phyloP scores from a whole-genome alignment of 2,888 invertebrate genomes.

The Embidobia sp. region DNA sequence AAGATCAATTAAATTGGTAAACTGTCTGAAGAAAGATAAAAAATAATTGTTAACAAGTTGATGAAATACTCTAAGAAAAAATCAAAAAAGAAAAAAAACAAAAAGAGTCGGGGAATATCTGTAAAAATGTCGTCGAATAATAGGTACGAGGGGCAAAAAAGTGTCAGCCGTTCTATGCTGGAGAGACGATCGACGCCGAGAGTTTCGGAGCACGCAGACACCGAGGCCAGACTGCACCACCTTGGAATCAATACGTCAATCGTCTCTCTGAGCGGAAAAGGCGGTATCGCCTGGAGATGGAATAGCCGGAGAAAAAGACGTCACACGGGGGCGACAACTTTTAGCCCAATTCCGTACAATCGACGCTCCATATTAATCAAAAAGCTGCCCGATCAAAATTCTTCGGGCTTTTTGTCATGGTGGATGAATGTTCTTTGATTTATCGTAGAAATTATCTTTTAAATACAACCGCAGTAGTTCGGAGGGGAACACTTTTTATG shows the following conservation, averaged over 20 bases:
- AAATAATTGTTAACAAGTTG: too few relatives aligned
- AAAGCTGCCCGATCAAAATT: background rate
- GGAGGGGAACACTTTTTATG: too few relatives aligned
- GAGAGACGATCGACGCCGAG: conserved; percentile 68
- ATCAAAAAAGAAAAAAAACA: too few relatives aligned
- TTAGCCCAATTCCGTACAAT: conserved; percentile 9
- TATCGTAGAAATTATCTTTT: too few relatives aligned
- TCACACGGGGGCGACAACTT: conserved; percentile 12
- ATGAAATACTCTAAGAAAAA: too few relatives aligned
- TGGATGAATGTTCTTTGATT: too few relatives aligned
- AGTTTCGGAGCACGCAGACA: conserved; percentile 72
- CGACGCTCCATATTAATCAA: background rate
- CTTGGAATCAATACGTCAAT: conserved; percentile 79
- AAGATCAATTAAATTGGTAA: too few relatives aligned
- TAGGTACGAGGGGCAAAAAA: conserved; percentile 16
- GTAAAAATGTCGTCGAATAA: conserved; percentile 2
- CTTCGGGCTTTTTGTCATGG: too few relatives aligned
- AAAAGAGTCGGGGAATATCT: conserved; percentile 18
- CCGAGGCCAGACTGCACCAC: conserved; percentile 72
- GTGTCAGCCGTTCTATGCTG: conserved; percentile 41
- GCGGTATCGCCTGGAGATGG: conserved; percentile 57
- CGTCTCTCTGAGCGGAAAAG: conserved; percentile 67
- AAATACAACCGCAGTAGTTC: too few relatives aligned
- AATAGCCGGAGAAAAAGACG: conserved; percentile 6
- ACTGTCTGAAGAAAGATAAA: too few relatives aligned